A percentile compares a stretch with the other conserved stretches of the same genome.
Evolutionary conservation across 2,888 invertebrate genomes (phyloP).

Genomic region (Melinopterus prodromus): DNA sequence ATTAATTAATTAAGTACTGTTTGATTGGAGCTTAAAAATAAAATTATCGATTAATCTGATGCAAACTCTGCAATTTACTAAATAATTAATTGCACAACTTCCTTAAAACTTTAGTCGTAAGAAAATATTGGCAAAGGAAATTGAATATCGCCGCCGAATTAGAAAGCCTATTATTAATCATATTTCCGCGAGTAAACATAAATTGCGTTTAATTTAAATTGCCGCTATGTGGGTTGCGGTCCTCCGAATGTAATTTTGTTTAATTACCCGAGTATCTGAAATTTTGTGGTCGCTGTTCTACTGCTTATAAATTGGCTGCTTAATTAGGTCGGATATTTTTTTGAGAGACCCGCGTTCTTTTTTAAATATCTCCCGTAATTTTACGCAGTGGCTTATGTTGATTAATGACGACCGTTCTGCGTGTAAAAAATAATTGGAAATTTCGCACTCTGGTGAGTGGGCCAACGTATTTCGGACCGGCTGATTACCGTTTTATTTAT

Average conservation of each 20-base stretch:
- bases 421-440: slow-evolving; percentile 17
- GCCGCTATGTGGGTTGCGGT: not conserved
- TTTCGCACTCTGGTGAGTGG: slow-evolving; percentile 4
- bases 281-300: slow-evolving; percentile 11
- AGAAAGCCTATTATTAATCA: not conserved
- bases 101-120: not conserved
- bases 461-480: not conserved
- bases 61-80: not conserved
- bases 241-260: slow-evolving; percentile 13
- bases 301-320: slow-evolving; percentile 24
- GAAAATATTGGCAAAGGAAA: not conserved
- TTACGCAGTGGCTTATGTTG: slow-evolving; percentile 17
- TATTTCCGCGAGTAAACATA: slow-evolving; percentile 14
- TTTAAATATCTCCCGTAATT: slow-evolving; percentile 19
- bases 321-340: slow-evolving; percentile 12
- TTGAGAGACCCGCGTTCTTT: not conserved
- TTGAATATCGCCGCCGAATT: not conserved
- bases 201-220: slow-evolving; percentile 22
- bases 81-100: not conserved
- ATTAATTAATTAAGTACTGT: no score
- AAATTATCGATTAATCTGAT: not conserved
- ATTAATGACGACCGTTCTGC: slow-evolving; percentile 5
- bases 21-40: no score
- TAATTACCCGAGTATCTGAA: slow-evolving; percentile 13
- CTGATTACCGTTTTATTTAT: no score